Evolutionary conservation across 1,140 invertebrate species (phyloP).

Genomic region (Belonocnema kinseyi): DNA sequence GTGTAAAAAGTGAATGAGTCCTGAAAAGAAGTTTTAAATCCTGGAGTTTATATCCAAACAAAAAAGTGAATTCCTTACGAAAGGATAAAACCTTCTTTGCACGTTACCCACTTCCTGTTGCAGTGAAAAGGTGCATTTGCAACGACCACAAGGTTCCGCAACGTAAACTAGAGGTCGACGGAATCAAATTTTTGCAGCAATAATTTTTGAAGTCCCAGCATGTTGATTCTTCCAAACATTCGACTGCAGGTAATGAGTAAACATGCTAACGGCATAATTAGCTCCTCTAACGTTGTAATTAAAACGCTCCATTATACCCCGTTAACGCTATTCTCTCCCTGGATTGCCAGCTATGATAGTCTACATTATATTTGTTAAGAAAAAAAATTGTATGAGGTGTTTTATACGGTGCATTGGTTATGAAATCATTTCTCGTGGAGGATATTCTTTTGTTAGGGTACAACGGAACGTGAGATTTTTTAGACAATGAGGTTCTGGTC

Average conservation of each 20-base stretch:
- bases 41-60: neutral
- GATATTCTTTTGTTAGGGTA: slow-evolving; percentile 19
- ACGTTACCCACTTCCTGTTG: slow-evolving; percentile 46
- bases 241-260: slow-evolving; percentile 65
- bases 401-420: neutral
- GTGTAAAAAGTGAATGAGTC: neutral
- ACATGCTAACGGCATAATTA: neutral
- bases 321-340: slow-evolving; percentile 1
- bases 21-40: slow-evolving; percentile 30
- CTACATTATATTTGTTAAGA: slow-evolving; percentile 13
- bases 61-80: slow-evolving; percentile 38
- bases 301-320: slow-evolving; percentile 17
- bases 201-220: slow-evolving; percentile 51
- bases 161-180: slow-evolving; percentile 48
- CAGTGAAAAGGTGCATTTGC: slow-evolving; percentile 47
- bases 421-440: slow-evolving; percentile 7
- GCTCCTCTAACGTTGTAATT: slow-evolving; percentile 12
- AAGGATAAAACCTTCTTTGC: slow-evolving; percentile 44
- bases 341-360: neutral
- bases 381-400: neutral
- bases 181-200: slow-evolving; percentile 44
- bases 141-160: slow-evolving; percentile 50
- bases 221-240: slow-evolving; percentile 71
- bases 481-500: neutral
- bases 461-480: slow-evolving; percentile 27